Conservation (phyloP, 2,113 vertebrate genomes). For the Thryonomys swinderianus region DNA sequence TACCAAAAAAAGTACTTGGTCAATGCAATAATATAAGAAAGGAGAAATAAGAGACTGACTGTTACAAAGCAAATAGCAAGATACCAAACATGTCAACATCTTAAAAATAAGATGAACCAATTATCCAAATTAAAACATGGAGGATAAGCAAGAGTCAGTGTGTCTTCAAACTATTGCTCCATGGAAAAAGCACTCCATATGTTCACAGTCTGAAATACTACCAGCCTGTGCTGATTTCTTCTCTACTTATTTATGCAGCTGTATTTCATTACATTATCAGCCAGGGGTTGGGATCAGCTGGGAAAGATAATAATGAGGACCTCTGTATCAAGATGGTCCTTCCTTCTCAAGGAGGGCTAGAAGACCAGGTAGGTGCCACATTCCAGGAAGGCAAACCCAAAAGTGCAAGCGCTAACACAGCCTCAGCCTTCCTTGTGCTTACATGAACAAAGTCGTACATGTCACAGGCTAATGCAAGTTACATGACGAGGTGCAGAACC, state of each 20-base stretch:
- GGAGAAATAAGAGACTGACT: background rate
- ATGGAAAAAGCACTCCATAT: background rate
- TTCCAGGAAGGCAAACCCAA: background rate
- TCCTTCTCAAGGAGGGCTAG: background rate
- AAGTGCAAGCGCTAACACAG: background rate
- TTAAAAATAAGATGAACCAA: background rate
- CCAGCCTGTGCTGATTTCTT: background rate
- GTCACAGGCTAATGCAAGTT: background rate
- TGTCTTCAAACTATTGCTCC: background rate
- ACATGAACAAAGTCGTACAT: background rate
- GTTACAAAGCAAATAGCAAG: background rate
- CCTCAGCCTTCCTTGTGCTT: background rate
- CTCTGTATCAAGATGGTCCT: background rate
- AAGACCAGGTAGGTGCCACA: background rate
- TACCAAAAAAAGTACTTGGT: background rate
- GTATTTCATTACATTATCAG: background rate
- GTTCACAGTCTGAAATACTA: background rate
- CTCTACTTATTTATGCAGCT: background rate
- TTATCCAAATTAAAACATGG: background rate
- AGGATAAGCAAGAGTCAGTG: background rate
- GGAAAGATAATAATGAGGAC: background rate
- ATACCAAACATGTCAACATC: background rate
- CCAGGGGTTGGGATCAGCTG: background rate
- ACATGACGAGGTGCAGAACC: background rate
- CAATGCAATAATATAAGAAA: background rate